Conservation (phyloP, 2,888 invertebrate genomes). For the Drosophila demipolita region DNA sequence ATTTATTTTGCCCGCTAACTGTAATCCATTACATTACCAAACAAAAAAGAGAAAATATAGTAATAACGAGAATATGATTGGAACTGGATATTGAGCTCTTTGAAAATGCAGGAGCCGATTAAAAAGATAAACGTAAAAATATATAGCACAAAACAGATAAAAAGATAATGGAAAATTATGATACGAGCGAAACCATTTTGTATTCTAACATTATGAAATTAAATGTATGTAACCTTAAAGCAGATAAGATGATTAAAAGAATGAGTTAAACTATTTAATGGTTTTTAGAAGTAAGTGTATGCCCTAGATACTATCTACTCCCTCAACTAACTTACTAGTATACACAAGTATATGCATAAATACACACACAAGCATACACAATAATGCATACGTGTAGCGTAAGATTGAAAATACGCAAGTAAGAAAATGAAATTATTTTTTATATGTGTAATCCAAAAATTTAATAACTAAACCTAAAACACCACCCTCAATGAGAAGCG, state of each 20-base stretch:
- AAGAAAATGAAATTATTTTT: conserved; percentile 59
- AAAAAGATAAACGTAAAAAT: conserved; percentile 56
- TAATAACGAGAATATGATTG: conserved; percentile 6
- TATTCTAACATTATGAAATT: conserved; percentile 52
- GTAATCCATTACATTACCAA: conserved; percentile 38
- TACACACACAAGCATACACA: conserved; percentile 1
- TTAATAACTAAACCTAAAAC: conserved; percentile 56
- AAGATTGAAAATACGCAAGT: conserved; percentile 26
- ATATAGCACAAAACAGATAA: conserved; percentile 52
- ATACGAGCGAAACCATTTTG: conserved; percentile 59
- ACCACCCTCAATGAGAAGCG: conserved; percentile 47
- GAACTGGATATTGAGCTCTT: conserved; percentile 25
- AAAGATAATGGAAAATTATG: conserved; percentile 31
- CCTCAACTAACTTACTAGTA: conserved; percentile 20
- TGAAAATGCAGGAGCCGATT: conserved; percentile 42
- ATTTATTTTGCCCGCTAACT: conserved; percentile 41
- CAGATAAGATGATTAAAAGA: conserved; percentile 29
- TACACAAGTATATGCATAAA: conserved; percentile 31
- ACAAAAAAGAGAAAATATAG: conserved; percentile 3
- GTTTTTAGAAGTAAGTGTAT: conserved; percentile 65
- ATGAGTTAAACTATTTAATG: conserved; percentile 66
- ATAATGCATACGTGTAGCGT: conserved; percentile 38
- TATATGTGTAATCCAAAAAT: conserved; percentile 74
- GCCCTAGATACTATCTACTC: conserved; percentile 36
- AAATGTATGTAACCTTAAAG: conserved; percentile 42